phyloP scores from a whole-genome alignment of 1,140 invertebrate genomes.

The Drosophila lacteicornis region DNA sequence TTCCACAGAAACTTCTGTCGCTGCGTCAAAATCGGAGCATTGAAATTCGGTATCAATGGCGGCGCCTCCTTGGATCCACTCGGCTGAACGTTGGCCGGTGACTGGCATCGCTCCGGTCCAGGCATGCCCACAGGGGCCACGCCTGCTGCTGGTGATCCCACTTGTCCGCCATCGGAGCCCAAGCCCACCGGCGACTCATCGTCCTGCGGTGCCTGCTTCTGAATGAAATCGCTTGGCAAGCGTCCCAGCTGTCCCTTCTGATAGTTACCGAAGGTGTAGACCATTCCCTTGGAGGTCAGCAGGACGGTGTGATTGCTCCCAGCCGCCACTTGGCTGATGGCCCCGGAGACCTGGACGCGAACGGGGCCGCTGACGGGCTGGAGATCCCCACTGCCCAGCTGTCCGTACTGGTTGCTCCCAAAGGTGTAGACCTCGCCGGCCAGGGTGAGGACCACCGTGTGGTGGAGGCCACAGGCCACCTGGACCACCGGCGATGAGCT shows the following conservation, averaged over 20 bases:
- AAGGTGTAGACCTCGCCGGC: conserved; percentile 93
- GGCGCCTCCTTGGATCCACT: conserved; percentile 73
- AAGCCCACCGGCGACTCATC: conserved; percentile 21
- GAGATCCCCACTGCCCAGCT: conserved; percentile 95
- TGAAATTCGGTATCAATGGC: conserved; percentile 48
- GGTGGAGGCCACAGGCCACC: conserved; percentile 95
- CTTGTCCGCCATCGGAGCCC: conserved; percentile 10
- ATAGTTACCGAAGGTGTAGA: conserved; percentile 97
- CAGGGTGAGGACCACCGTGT: conserved; percentile 89
- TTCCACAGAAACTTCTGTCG: conserved; percentile 89
- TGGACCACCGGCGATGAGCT: conserved; percentile 90
- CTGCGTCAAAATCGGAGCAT: conserved; percentile 59
- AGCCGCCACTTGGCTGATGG: conserved; percentile 91
- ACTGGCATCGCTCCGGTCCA: conserved; percentile 22
- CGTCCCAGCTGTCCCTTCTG: conserved; percentile 97
- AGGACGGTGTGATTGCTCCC: conserved; percentile 98
- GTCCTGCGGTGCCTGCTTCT: conserved; percentile 17
- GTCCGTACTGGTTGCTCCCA: conserved; percentile 97
- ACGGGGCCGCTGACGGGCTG: conserved; percentile 90
- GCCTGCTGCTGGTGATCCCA: conserved; percentile 69
- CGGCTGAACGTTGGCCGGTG: conserved; percentile 28
- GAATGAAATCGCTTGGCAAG: conserved; percentile 71
- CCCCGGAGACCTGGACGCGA: conserved; percentile 90
- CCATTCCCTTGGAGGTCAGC: conserved; percentile 94
- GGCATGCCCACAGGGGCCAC: neutral